phyloP scores from a whole-genome alignment of 2,888 invertebrate genomes.

The Drosophila multiciliata region DNA sequence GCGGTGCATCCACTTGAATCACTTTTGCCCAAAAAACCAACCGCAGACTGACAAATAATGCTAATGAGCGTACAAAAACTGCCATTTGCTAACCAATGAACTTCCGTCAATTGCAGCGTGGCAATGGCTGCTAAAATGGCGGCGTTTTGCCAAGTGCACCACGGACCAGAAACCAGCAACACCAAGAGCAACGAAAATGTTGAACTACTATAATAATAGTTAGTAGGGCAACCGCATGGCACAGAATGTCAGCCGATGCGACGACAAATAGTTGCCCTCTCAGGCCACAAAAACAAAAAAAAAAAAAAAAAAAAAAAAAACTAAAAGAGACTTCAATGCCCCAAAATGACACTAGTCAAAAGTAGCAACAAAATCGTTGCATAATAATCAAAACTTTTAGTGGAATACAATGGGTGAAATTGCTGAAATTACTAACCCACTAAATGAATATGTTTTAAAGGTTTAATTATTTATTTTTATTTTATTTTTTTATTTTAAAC shows the following conservation, averaged over 20 bases:
- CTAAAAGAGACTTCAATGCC: background rate
- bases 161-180: constrained; percentile 40
- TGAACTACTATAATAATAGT: constrained; percentile 74
- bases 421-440: no score
- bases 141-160: constrained; percentile 71
- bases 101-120: constrained; percentile 75
- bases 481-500: background rate
- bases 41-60: constrained; percentile 78
- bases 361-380: background rate
- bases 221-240: constrained; percentile 77
- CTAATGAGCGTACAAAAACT: constrained; percentile 80
- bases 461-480: background rate
- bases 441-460: background rate
- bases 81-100: constrained; percentile 79
- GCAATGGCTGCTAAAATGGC: constrained; percentile 74
- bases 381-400: background rate
- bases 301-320: background rate
- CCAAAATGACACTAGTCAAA: constrained; percentile 48
- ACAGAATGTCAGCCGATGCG: constrained; percentile 41
- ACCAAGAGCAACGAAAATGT: constrained; percentile 56
- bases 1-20: constrained; percentile 62
- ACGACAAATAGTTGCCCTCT: constrained; percentile 14
- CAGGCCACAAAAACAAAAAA: constrained; percentile 4
- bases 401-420: background rate
- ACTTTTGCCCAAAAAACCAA: constrained; percentile 64